phyloP scores from a whole-genome alignment of 2,113 vertebrate genomes.

The Salminus brasiliensis region DNA sequence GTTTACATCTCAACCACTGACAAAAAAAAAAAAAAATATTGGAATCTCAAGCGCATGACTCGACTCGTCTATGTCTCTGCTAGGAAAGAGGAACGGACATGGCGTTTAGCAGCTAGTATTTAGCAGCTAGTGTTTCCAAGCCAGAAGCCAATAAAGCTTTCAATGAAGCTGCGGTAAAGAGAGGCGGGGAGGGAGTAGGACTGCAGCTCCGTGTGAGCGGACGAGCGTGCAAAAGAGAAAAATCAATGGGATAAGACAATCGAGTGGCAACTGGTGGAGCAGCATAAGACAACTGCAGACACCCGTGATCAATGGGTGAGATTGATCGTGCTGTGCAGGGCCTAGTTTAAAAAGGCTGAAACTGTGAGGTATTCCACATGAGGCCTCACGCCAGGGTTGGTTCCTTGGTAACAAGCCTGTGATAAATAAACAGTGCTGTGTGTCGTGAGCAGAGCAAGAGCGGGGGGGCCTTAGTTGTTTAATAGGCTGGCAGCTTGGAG shows the following conservation, averaged over 20 bases:
- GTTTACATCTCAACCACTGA: no score
- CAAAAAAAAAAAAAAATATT: no score
- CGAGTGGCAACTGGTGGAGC: conserved; percentile 4
- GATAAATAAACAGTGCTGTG: conserved; percentile 50
- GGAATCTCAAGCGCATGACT: no score
- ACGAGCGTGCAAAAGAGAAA: neutral
- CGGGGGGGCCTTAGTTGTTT: conserved; percentile 39
- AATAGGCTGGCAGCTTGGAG: conserved; percentile 15
- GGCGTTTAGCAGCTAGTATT: neutral
- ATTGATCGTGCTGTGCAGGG: conserved; percentile 12
- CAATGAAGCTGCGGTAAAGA: neutral
- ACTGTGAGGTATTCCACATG: conserved; percentile 2
- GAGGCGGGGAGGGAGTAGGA: neutral
- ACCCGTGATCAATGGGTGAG: conserved; percentile 24
- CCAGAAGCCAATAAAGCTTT: neutral
- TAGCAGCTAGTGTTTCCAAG: neutral
- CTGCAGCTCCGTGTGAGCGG: neutral
- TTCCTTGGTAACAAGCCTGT: conserved; percentile 35
- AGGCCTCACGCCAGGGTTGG: neutral
- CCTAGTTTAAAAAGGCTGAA: conserved; percentile 13
- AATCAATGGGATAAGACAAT: conserved; percentile 24
- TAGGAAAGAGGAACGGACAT: no score
- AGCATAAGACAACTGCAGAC: conserved; percentile 10
- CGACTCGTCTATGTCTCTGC: no score
- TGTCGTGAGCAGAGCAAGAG: conserved; percentile 19